A percentile compares a stretch with the other conserved stretches of the same genome.
Conservation (phyloP, 2,113 vertebrate genomes). For the Drymodes brunneopygia region DNA sequence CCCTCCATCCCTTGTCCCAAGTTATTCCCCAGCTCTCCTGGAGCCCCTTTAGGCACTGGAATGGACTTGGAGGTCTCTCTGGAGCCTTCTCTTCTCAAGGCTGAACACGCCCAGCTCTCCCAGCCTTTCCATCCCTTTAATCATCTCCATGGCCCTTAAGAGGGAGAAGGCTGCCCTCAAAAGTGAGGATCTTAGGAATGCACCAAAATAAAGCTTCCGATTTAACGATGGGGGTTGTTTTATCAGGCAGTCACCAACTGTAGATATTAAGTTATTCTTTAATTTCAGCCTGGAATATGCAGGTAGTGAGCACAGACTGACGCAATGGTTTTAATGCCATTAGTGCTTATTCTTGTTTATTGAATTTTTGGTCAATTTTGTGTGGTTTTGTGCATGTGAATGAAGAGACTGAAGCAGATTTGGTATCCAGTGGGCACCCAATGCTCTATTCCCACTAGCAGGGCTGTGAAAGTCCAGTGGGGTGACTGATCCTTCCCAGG, state of each 20-base stretch:
- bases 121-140: neutral
- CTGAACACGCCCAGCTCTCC: neutral
- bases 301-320: neutral
- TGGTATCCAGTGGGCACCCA: neutral
- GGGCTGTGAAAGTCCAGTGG: accelerated
- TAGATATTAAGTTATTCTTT: neutral
- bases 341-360: neutral
- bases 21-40: neutral
- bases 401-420: neutral
- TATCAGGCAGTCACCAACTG: neutral
- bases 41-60: accelerated
- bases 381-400: neutral
- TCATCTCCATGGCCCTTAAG: neutral
- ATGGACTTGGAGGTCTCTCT: accelerated
- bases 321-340: neutral
- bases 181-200: neutral
- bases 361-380: accelerated
- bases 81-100: neutral
- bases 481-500: neutral
- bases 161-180: neutral
- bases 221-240: neutral
- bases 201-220: neutral
- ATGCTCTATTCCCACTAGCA: neutral
- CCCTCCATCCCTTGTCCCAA: accelerated
- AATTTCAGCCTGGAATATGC: neutral